These are phyloP conservation scores for Peromyscus aztecus DNA, from an alignment of 2,797 vertebrate genomes.

Conservation along the genomic window DNA sequence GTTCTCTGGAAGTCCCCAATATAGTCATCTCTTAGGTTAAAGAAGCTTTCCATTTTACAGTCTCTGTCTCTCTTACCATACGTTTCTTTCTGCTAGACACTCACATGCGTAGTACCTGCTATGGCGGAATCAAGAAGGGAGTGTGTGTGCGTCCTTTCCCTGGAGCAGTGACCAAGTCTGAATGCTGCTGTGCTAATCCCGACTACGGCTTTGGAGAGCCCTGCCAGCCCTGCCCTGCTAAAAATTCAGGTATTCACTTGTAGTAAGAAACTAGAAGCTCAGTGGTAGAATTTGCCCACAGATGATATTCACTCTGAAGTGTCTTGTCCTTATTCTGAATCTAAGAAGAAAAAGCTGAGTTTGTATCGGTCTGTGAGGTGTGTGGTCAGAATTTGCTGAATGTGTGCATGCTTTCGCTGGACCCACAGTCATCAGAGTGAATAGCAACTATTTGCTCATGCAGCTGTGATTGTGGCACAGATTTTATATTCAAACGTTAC, in stretches of 20 bases:
- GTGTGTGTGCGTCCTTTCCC: conserved; percentile 96
- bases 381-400: not conserved
- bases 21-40: not conserved
- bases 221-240: conserved; percentile 96
- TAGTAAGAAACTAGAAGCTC: not conserved
- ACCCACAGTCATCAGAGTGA: not conserved
- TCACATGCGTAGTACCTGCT: conserved; percentile 98
- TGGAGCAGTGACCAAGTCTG: conserved; percentile 97
- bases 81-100: conserved; percentile 89
- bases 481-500: not conserved
- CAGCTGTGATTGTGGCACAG: not conserved
- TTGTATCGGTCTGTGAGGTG: not conserved
- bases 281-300: not conserved
- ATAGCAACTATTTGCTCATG: not conserved
- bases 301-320: not conserved
- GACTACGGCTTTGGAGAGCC: conserved; percentile 98
- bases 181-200: conserved; percentile 97
- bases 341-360: not conserved
- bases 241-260: conserved; percentile 92
- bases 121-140: conserved; percentile 97
- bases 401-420: not conserved
- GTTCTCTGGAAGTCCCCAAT: not conserved
- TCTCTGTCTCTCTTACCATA: not conserved
- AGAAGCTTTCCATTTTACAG: not conserved
- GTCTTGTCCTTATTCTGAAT: not conserved